Evolutionary conservation across 1,140 invertebrate genomes (phyloP), one percentile per base, ranked within the genome.

Genomic region (Pomacea maculata): DNA sequence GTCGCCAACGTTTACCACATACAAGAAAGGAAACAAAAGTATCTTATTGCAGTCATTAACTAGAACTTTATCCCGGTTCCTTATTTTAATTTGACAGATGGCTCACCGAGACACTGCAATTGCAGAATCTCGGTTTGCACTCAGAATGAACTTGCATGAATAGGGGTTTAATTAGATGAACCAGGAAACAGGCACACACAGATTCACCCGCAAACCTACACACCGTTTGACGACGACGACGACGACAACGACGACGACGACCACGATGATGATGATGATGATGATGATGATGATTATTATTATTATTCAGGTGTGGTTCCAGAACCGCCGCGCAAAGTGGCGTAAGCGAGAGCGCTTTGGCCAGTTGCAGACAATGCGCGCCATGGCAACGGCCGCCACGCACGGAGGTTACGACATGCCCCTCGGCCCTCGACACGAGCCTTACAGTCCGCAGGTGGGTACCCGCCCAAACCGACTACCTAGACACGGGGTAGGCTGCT

Each of bases 251-350:
- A 25, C 25, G 25, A 34, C 10, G 45, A 17, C 14, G 55, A 82
- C 21, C 29, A 21, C 65, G 65, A 34, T 45, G 21, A 45, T 45
- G 34, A 45, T 45, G 34, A 67, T 57, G 72, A 81, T 82, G 74
- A 45, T 45, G 34, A 45, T 45, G 34, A 45, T 45, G 34, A 45
- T 45, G 34, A 45, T 45, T 45, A 45, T 45, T 45, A 45, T 78
- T 80, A 80, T 63, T 79, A 85, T 34, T 45, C 93, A 99, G 98
- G 98, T 99, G 5, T 99, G 98, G 98, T 99, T 99, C 92, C 97
- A 99, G 93, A 99, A 99, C 91, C 94, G 98, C 25, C 93, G 98
- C 78, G 98, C 98, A 83, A 99, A 99, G 92, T 99, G 98, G 98
- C 95, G 98, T 78, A 99, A 99, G 79, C 67, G 89, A 11, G 90